These are phyloP conservation scores for Argyra leucocephala DNA, from an alignment of 2,888 invertebrate species.

Conservation along the genomic window DNA sequence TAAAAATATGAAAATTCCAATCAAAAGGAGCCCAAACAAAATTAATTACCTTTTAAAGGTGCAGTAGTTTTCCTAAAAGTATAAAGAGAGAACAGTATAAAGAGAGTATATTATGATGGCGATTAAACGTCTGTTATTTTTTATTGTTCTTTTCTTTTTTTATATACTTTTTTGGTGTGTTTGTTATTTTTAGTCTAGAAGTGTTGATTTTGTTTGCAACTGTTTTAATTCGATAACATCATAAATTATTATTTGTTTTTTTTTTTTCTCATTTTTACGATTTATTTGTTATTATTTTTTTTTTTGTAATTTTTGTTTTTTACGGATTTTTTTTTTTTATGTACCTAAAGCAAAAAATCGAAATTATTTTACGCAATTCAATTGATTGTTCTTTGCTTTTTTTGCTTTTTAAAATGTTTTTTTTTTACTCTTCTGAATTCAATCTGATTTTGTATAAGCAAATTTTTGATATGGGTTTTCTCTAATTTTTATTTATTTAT, in stretches of 20 bases:
- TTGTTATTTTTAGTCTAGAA: not conserved
- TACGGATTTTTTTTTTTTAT: no score
- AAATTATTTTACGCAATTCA: no score
- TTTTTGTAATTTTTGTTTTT: not conserved
- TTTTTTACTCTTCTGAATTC: no score
- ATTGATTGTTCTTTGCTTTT: no score
- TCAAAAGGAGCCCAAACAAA: not conserved
- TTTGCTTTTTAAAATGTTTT: no score
- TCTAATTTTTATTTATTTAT: no score
- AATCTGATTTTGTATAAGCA: no score
- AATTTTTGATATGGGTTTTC: no score
- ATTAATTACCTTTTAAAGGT: slow-evolving; percentile 2
- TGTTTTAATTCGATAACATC: slow-evolving; percentile 4
- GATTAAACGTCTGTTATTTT: no score
- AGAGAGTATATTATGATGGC: no score
- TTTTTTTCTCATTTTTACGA: not conserved
- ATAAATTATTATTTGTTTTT: not conserved
- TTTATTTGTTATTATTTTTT: not conserved
- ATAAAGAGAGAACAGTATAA: not conserved
- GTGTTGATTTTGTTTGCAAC: not conserved
- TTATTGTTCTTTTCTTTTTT: not conserved
- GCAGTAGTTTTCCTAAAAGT: not conserved
- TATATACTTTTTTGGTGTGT: not conserved
- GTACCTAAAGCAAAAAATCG: no score
- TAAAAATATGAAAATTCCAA: not conserved